phyloP scores from a whole-genome alignment of 2,113 vertebrate genomes.

The Xiphias gladius region DNA sequence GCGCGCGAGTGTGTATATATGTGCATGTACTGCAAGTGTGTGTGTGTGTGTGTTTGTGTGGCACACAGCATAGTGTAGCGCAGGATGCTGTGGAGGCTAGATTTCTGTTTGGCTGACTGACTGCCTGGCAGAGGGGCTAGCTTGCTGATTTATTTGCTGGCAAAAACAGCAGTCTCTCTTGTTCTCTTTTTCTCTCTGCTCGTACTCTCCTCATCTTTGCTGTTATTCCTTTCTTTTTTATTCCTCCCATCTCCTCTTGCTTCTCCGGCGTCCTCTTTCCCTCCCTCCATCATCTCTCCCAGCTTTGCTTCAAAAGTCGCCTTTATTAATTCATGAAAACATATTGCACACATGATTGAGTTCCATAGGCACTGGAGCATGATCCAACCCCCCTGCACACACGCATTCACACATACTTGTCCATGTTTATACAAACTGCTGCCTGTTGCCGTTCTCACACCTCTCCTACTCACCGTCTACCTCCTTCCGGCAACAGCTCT shows the following conservation, averaged over 20 bases:
- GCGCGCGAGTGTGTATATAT: conserved; percentile 69
- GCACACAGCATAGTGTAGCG: conserved; percentile 75
- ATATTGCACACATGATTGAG: conserved; percentile 87
- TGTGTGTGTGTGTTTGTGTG: conserved; percentile 69
- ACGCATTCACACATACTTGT: conserved; percentile 31
- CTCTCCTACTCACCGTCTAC: conserved; percentile 43
- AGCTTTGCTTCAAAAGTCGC: conserved; percentile 86
- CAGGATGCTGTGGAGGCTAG: conserved; percentile 66
- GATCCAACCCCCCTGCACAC: conserved; percentile 34
- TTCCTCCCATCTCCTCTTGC: not conserved
- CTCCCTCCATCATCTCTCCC: conserved; percentile 58
- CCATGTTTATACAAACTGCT: conserved; percentile 45
- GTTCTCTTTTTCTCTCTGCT: conserved; percentile 36
- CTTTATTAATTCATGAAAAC: conserved; percentile 95
- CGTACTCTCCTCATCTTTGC: conserved; percentile 44
- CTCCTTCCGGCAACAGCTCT: conserved; percentile 62
- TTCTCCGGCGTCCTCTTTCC: conserved; percentile 54
- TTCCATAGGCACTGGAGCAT: conserved; percentile 87
- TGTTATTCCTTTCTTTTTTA: conserved; percentile 24
- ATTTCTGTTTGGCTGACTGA: conserved; percentile 61
- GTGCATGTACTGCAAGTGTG: conserved; percentile 64
- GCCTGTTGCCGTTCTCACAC: conserved; percentile 42
- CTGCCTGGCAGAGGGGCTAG: conserved; percentile 39
- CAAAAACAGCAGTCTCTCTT: conserved; percentile 64
- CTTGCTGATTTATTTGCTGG: conserved; percentile 64